Evolutionary conservation across 2,797 vertebrate genomes (phyloP).

Genomic region (Loriculus beryllinus): DNA sequence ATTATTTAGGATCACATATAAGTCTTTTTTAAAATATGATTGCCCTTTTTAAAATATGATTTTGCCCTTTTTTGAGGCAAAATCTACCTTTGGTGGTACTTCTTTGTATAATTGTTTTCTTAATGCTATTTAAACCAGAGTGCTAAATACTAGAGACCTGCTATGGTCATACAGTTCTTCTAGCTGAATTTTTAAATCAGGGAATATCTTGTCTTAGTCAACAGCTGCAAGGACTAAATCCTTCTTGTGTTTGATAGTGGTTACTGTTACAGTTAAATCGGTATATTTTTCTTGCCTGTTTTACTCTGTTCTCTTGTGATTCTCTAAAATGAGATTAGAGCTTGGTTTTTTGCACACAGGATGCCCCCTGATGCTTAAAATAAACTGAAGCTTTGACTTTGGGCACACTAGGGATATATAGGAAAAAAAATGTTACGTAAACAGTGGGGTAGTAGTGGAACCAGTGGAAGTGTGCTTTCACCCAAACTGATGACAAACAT

Average conservation of each 20-base stretch:
- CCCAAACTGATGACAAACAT: not conserved
- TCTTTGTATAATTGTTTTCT: not conserved
- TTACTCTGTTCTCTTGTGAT: not conserved
- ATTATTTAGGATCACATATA: not conserved
- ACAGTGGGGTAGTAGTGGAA: not conserved
- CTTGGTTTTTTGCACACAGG: not conserved
- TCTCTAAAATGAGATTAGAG: not conserved
- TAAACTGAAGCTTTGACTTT: not conserved
- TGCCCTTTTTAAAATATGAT: not conserved
- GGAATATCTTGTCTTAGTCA: not conserved
- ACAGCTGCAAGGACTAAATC: not conserved
- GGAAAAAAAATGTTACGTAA: not conserved
- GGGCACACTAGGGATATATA: no score
- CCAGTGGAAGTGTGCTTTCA: not conserved
- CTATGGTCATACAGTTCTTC: not conserved
- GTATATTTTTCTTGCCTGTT: not conserved
- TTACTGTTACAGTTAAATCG: not conserved
- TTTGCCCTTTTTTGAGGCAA: no score
- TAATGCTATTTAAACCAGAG: not conserved
- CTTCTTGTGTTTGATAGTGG: not conserved
- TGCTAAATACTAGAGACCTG: not conserved
- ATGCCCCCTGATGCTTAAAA: not conserved
- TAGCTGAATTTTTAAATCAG: not conserved
- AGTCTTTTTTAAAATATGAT: no score
- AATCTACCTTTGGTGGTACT: no score